Evolutionary conservation across 2,888 invertebrate species (phyloP).

Genomic region (Dryocosmus kuriphilus): DNA sequence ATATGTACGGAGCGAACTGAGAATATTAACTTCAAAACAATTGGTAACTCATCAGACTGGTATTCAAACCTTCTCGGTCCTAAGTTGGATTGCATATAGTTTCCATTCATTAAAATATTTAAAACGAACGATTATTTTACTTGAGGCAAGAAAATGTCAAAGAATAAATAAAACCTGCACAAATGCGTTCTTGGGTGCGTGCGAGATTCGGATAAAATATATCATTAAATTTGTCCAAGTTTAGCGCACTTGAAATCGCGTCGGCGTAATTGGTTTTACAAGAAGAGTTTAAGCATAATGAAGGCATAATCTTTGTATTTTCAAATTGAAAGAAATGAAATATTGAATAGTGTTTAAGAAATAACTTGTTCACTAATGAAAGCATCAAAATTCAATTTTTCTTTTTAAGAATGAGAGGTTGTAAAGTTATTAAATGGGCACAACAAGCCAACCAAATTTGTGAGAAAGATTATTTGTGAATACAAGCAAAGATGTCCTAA

Average conservation of each 20-base stretch:
- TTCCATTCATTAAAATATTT: slow-evolving; percentile 8
- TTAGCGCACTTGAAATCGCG: not conserved
- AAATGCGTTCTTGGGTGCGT: not conserved
- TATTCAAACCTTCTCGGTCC: slow-evolving; percentile 5
- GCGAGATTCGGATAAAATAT: not conserved
- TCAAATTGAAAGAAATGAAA: not conserved
- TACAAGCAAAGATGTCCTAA: not conserved
- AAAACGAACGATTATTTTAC: not conserved
- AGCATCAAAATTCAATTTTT: not conserved
- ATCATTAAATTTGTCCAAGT: not conserved
- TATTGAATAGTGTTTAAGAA: not conserved
- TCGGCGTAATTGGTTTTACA: not conserved
- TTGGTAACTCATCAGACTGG: slow-evolving; percentile 15
- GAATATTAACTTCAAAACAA: slow-evolving; percentile 8
- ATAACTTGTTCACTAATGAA: not conserved
- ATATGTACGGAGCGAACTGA: not conserved
- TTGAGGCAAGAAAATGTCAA: not conserved
- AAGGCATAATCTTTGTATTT: not conserved
- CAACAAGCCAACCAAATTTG: not conserved
- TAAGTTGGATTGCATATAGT: slow-evolving; percentile 11
- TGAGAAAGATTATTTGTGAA: not conserved
- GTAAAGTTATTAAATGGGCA: not conserved
- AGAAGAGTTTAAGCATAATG: not conserved
- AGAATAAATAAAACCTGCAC: not conserved
- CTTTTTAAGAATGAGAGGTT: not conserved